Percentiles rank a stretch among this genome's conserved stretches.
Conservation (phyloP, 1,140 invertebrate species). For the Drosophila repletoides region DNA sequence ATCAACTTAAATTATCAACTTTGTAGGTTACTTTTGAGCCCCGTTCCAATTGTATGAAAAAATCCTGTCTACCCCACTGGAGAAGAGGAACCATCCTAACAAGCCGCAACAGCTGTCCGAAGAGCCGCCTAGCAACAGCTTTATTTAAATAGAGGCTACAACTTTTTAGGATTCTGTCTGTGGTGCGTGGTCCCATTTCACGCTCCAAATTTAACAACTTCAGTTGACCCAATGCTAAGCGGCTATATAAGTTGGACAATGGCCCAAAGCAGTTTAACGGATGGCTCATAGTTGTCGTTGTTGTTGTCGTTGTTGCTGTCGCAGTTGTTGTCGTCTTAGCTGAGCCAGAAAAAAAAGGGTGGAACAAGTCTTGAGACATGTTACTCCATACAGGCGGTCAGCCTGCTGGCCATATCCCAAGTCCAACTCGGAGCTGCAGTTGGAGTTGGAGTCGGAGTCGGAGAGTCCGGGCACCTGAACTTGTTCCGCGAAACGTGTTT, state of each 20-base stretch:
- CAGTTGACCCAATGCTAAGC: conserved; percentile 76
- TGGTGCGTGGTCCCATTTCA: conserved; percentile 70
- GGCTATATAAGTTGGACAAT: conserved; percentile 74
- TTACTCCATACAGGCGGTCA: conserved; percentile 53
- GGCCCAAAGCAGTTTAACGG: conserved; percentile 76
- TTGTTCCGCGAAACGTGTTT: conserved; percentile 78
- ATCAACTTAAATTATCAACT: too few relatives aligned
- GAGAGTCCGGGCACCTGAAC: conserved; percentile 63
- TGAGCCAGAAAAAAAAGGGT: conserved; percentile 58
- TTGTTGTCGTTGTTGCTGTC: conserved; percentile 1
- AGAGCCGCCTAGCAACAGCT: conserved; percentile 36
- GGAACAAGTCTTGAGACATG: conserved; percentile 76
- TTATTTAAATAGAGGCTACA: conserved; percentile 63
- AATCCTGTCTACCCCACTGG: too few relatives aligned
- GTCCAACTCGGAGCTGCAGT: conserved; percentile 9
- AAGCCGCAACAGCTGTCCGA: conserved; percentile 42
- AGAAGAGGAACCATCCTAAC: conserved; percentile 43
- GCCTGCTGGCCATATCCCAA: conserved; percentile 35
- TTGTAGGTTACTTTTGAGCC: too few relatives aligned
- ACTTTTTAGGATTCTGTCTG: conserved; percentile 32
- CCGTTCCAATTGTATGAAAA: too few relatives aligned
- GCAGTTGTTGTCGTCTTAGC: conserved; percentile 1
- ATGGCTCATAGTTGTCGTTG: conserved; percentile 40
- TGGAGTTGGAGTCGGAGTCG: conserved; percentile 4
- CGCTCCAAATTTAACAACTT: conserved; percentile 50